phyloP scores from a whole-genome alignment of 2,797 vertebrate genomes.

The Sparidentex hasta region DNA sequence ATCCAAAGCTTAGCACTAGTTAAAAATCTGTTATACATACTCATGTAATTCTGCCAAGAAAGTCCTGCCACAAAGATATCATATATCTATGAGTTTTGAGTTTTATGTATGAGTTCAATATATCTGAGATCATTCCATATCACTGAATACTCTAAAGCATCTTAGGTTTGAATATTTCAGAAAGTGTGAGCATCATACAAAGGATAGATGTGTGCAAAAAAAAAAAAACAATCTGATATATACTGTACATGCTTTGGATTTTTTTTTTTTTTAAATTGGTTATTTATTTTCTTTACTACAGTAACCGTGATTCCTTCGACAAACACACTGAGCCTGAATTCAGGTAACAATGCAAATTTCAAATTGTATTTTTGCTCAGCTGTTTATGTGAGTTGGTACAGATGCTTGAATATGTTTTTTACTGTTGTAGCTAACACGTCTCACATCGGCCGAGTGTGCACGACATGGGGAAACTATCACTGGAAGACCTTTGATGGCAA shows the following conservation, averaged over 20 bases:
- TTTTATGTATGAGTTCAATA: not conserved
- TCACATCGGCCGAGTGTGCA: slow-evolving; percentile 80
- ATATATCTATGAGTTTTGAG: not conserved
- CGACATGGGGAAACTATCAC: slow-evolving; percentile 85
- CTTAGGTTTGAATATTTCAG: not conserved
- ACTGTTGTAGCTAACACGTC: slow-evolving; percentile 58
- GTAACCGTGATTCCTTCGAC: slow-evolving; percentile 27
- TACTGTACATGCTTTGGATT: not conserved
- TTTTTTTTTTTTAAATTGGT: not conserved
- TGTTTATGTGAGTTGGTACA: not conserved
- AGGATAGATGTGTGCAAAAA: not conserved
- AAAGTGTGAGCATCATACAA: too few species aligned
- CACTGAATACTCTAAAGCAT: not conserved
- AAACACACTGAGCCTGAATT: slow-evolving; percentile 31
- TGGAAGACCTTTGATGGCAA: slow-evolving; percentile 85
- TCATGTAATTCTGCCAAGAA: not conserved
- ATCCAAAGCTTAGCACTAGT: not conserved
- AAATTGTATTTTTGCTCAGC: rapidly evolving
- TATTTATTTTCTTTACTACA: slow-evolving; percentile 29
- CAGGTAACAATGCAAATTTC: slow-evolving; percentile 64
- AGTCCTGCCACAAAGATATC: not conserved
- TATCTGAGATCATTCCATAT: not conserved
- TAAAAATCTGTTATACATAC: not conserved
- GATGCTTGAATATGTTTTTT: not conserved
- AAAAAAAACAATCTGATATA: not conserved